Conservation (phyloP, 1,140 invertebrate species). For the Neodiprion lecontei region DNA sequence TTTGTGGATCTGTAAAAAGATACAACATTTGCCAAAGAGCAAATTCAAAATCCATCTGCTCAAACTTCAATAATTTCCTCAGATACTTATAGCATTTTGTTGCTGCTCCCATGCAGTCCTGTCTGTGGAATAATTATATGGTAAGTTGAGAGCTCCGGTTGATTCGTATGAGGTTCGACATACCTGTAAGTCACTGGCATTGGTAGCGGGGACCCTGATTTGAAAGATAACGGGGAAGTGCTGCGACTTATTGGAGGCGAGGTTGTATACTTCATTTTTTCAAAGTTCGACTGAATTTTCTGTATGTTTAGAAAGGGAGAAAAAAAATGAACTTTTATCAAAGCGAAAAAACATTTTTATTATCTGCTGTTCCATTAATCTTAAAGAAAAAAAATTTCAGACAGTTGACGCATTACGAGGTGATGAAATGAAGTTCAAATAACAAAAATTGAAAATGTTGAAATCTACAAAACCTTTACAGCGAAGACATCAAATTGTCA, state of each 20-base stretch:
- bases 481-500: constrained; percentile 5
- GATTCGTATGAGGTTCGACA: not conserved
- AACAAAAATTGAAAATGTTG: not conserved
- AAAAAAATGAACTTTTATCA: too few species aligned
- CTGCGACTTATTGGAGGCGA: constrained; percentile 64
- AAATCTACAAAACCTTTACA: not conserved
- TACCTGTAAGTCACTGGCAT: constrained; percentile 61
- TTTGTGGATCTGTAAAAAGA: constrained; percentile 93
- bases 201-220: constrained; percentile 53
- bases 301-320: too few species aligned
- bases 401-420: too few species aligned
- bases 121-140: constrained; percentile 48
- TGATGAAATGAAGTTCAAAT: not conserved
- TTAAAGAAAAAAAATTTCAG: too few species aligned
- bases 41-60: constrained; percentile 99
- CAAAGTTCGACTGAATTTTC: not conserved
- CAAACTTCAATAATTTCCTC: constrained; percentile 87
- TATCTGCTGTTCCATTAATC: too few species aligned
- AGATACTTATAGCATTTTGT: constrained; percentile 94
- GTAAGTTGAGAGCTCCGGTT: not conserved
- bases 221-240: constrained; percentile 52
- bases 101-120: constrained; percentile 82
- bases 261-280: constrained; percentile 71
- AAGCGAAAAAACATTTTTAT: too few species aligned
- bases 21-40: constrained; percentile 99